A percentile compares a stretch with the other conserved stretches of the same genome.
phyloP scores from a whole-genome alignment of 2,888 invertebrate genomes.

The Acrobasis suavella region DNA sequence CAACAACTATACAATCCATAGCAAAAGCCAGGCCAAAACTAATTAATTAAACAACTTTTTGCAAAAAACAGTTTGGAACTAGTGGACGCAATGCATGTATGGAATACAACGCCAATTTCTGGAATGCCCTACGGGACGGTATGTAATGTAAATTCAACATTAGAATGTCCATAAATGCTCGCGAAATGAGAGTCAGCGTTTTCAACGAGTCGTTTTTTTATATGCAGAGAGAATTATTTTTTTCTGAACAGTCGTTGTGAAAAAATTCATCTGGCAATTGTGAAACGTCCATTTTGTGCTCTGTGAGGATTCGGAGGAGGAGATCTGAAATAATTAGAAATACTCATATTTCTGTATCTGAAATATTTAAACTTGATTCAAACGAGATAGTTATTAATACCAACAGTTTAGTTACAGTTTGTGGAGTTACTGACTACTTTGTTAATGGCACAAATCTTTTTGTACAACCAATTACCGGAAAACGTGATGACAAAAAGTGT shows the following conservation, averaged over 20 bases:
- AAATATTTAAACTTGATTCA: background rate
- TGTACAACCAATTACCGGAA: slow-evolving; percentile 8
- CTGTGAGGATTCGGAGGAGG: slow-evolving; percentile 3
- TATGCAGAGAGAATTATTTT: slow-evolving; percentile 37
- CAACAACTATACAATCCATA: background rate
- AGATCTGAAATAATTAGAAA: no score
- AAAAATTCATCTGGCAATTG: background rate
- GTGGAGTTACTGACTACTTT: slow-evolving; percentile 2
- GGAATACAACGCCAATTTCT: slow-evolving; percentile 10
- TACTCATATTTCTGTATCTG: background rate
- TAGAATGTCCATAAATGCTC: slow-evolving; percentile 38
- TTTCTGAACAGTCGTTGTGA: slow-evolving; percentile 29
- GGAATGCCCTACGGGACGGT: background rate
- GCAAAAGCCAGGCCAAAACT: background rate
- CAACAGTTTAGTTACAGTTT: background rate
- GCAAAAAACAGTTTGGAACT: background rate
- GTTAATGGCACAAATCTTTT: slow-evolving; percentile 10
- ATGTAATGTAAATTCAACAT: slow-evolving; percentile 32
- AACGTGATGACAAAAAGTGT: slow-evolving; percentile 17
- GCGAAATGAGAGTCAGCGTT: slow-evolving; percentile 36
- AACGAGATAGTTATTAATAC: background rate
- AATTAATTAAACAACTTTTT: slow-evolving; percentile 4
- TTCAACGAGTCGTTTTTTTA: slow-evolving; percentile 37
- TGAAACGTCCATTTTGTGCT: background rate
- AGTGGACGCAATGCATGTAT: background rate